Conservation (phyloP, 2,888 invertebrate genomes). For the Xestia rhomboidea region DNA sequence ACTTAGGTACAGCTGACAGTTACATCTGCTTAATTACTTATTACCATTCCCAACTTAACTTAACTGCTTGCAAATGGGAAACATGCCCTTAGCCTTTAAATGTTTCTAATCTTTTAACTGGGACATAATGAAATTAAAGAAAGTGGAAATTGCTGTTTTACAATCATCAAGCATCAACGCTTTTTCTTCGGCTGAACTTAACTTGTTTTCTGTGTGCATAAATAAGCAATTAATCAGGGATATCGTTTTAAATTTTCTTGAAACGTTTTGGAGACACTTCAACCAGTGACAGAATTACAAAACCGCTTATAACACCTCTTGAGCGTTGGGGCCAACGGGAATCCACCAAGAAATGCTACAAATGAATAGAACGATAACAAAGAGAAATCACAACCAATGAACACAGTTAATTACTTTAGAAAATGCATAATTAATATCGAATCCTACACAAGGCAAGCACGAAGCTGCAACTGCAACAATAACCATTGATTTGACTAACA, state of each 20-base stretch:
- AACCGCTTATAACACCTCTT: no score
- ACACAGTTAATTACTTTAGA: slow-evolving; percentile 22
- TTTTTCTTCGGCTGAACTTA: not conserved
- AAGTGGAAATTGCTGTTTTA: not conserved
- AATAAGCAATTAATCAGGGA: not conserved
- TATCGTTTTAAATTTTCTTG: not conserved
- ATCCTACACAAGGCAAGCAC: slow-evolving; percentile 41
- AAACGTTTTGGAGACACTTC: not conserved
- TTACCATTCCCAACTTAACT: slow-evolving; percentile 34
- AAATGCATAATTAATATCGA: slow-evolving; percentile 31
- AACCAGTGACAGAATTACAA: not conserved
- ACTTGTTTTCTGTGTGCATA: not conserved
- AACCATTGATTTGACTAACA: slow-evolving; percentile 84
- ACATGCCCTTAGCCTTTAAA: slow-evolving; percentile 16
- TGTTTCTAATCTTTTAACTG: slow-evolving; percentile 12
- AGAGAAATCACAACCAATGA: slow-evolving; percentile 5
- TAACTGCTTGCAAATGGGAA: slow-evolving; percentile 26
- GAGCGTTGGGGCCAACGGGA: no score
- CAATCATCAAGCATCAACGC: not conserved
- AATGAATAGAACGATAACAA: slow-evolving; percentile 23
- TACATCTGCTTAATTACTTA: slow-evolving; percentile 67
- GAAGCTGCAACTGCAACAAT: slow-evolving; percentile 61
- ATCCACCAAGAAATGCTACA: no score
- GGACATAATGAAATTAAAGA: slow-evolving; percentile 11
- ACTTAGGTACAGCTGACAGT: slow-evolving; percentile 61